These are phyloP conservation scores for Micronycteris hirsuta DNA, from an alignment of 2,113 vertebrate species.

Conservation along the genomic window DNA sequence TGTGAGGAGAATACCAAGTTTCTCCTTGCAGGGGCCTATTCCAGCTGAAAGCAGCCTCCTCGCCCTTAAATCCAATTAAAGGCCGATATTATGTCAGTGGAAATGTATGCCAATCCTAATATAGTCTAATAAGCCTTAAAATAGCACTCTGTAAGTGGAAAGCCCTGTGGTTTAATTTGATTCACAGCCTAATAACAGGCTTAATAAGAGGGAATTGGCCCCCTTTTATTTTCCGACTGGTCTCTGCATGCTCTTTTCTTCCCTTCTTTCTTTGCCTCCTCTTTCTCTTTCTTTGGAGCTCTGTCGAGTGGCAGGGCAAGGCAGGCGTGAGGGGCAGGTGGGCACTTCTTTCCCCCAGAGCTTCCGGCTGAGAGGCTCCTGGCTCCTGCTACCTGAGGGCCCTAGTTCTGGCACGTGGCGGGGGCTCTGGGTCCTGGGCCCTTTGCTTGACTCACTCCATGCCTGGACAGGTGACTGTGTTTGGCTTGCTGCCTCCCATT, in stretches of 20 bases:
- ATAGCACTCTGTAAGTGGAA: conserved; percentile 85
- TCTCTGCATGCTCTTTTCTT: conserved; percentile 73
- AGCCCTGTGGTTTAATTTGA: conserved; percentile 87
- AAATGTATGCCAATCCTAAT: conserved; percentile 90
- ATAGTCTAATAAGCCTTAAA: conserved; percentile 89
- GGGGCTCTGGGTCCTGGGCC: background rate
- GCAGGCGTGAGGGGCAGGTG: background rate
- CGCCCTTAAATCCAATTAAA: conserved; percentile 88
- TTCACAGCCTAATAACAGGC: conserved; percentile 84
- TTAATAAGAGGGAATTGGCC: conserved; percentile 82
- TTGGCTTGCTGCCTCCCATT: background rate
- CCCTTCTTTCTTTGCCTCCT: conserved; percentile 47
- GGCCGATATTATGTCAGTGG: conserved; percentile 85
- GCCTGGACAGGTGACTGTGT: background rate
- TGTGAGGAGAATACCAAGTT: conserved; percentile 79
- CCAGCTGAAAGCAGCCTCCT: conserved; percentile 82
- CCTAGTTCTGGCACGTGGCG: background rate
- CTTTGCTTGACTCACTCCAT: background rate
- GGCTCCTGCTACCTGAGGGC: background rate
- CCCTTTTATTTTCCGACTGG: conserved; percentile 79
- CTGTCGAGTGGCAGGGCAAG: background rate
- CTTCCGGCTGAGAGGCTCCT: background rate
- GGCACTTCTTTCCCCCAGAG: background rate
- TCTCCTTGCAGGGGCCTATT: conserved; percentile 74
- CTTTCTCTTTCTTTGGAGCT: background rate